Percentiles rank a stretch among this genome's conserved stretches.
These are phyloP conservation scores for Phacellophora camtschatica DNA, from an alignment of 30 jellyfish, hydroid and myxozoan genomes.

Conservation along the genomic window DNA sequence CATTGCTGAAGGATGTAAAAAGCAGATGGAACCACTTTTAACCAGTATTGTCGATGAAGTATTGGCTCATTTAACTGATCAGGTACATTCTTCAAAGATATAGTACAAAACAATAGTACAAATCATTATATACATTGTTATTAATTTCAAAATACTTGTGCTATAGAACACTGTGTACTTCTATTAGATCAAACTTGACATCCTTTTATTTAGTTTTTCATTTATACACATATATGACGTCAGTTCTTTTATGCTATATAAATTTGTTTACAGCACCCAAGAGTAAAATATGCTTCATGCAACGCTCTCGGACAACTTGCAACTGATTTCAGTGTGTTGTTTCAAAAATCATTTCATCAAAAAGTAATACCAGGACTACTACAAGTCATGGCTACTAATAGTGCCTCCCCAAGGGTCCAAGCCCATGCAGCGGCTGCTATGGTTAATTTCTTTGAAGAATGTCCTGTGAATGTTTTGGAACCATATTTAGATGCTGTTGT, in stretches of 20 bases:
- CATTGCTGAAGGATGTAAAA: slow-evolving; percentile 96
- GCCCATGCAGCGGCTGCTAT: slow-evolving; percentile 99
- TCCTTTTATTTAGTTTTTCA: too few relatives aligned
- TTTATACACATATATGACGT: too few relatives aligned
- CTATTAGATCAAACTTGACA: too few relatives aligned
- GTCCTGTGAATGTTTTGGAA: slow-evolving; percentile 91
- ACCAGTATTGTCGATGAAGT: slow-evolving; percentile 88
- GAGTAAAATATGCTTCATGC: slow-evolving; percentile 98
- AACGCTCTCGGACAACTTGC: slow-evolving; percentile 99
- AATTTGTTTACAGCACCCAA: slow-evolving; percentile 72
- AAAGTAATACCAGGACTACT: slow-evolving; percentile 79
- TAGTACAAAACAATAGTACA: too few relatives aligned
- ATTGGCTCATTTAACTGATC: slow-evolving; percentile 72
- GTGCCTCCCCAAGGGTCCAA: slow-evolving; percentile 96
- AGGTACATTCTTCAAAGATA: too few relatives aligned
- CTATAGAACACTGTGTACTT: too few relatives aligned
- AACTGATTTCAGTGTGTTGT: slow-evolving; percentile 84
- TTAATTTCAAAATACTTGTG: too few relatives aligned
- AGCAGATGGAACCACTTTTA: slow-evolving; percentile 96
- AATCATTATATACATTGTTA: too few relatives aligned
- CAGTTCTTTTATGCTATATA: background rate
- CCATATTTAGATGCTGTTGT: slow-evolving; percentile 97
- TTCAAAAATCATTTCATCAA: slow-evolving; percentile 91
- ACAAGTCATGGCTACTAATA: slow-evolving; percentile 71
- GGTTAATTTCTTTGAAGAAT: slow-evolving; percentile 98